Base-by-base conservation (phyloP, 2,113 vertebrate species). In the Cololabis saira region DNA sequence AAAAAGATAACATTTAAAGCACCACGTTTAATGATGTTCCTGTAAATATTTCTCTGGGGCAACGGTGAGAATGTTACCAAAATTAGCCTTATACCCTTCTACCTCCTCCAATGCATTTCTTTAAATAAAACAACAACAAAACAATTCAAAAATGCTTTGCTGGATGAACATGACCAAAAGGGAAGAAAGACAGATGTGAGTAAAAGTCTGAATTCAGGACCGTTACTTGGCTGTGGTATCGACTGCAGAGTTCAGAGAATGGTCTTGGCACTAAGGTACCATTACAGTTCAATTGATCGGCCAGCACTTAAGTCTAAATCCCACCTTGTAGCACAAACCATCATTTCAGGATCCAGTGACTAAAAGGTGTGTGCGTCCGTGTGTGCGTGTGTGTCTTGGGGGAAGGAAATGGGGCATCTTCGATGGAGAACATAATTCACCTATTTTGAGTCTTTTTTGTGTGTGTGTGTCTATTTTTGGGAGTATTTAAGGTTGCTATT, bases 221-320 rank as follows among this genome's bases (percentile, higher is more conserved):
- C 80, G 82, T 88, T 84, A 87, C 81, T 82, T 84, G 78, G 37
- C 76, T 70, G 51, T 45, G 65, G 17, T 88, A 88, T 92, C 50
- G 85, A 89, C 87, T 89, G 74, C 70, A 72, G 61, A 69, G 81
- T 82, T 85, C 81, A 84, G 79, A 88, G 81, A 84, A 74, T 60
- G 82, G 82, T 71, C 49, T 61, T 67, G 75, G 76, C 77, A 71
- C 82, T 66, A 64, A 87, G 89, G 85, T 92, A 89, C 90, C 87
- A 83, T 92, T 91, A 92, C 89, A 86, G 71, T 80, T 75, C 73
- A 62, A 92, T 89, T 92, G 90, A 93, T 92, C 85, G 44, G 77
- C 48, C 80, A 90, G 86, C 90, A 90, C 93, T 92, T 90, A 92
- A 89, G 86, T 85, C 81, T 84, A 86, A 85, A 87, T 89, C 80